Percentiles rank a stretch among this genome's conserved stretches.
These are phyloP conservation scores for Xiphorhynchus elegans DNA, from an alignment of 2,113 vertebrate genomes.

Conservation along the genomic window DNA sequence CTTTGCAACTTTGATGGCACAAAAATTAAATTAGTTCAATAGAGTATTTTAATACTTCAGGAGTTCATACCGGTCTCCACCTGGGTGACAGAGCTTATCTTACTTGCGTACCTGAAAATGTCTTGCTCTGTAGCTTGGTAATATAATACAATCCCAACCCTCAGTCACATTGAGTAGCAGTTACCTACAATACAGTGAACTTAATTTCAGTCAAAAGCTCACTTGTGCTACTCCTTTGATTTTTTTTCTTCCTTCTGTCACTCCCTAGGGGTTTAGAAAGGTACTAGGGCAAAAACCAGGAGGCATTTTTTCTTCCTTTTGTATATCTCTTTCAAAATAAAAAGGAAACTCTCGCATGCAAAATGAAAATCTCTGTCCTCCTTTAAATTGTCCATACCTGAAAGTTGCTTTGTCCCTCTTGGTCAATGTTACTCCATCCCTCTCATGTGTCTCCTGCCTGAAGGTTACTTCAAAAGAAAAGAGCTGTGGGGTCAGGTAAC, in stretches of 20 bases:
- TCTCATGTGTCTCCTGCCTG: background rate
- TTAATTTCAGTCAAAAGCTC: background rate
- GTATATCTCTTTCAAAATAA: background rate
- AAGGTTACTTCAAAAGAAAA: background rate
- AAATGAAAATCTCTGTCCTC: background rate
- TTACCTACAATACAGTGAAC: fast-evolving
- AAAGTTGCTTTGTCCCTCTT: background rate
- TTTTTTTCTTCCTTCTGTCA: background rate
- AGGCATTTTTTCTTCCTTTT: background rate
- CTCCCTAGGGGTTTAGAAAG: background rate
- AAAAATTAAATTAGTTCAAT: background rate
- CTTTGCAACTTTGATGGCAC: background rate
- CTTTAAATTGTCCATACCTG: background rate
- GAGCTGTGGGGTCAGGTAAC: background rate
- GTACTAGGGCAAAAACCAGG: background rate
- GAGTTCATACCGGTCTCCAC: background rate
- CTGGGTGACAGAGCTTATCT: background rate
- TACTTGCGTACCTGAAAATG: background rate
- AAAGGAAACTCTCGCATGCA: background rate
- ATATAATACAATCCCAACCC: background rate
- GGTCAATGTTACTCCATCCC: background rate
- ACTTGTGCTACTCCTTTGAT: background rate
- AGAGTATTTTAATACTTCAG: background rate
- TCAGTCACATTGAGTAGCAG: background rate
- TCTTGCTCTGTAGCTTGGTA: background rate